Evolutionary conservation across 92 coral and sea anemone genomes (phyloP), one percentile per base, ranked within the genome.

Genomic region (Palythoa grandiflora): DNA sequence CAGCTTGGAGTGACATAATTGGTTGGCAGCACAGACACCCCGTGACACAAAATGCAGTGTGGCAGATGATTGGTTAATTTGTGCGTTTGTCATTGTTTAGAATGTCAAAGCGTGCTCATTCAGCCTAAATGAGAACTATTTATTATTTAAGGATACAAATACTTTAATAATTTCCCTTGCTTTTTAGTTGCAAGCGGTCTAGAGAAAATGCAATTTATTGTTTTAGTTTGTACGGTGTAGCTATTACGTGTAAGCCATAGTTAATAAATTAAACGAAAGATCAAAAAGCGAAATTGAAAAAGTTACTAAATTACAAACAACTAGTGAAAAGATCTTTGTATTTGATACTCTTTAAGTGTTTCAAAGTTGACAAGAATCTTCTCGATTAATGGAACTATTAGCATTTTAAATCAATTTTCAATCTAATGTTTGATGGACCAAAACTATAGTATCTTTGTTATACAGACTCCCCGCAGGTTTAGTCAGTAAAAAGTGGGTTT

Each of bases 71-170:
- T 70, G 75, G 75, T 35, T 38, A 38, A 16, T 17, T 70, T 70
- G 2, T 2, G 1, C 0, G 15, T 19, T 35, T 35, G 13, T 9
- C 40, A 70, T 70, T 70, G 75, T 70, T 70, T 70, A 12, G 44
- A 70, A 70, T 70, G 75, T 36, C 47, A 70, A 28, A 70, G 9
- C 44, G 13, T 70, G 14, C 47, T 70, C 9, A 36, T 8, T 70
- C 17, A 35, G 16, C 75, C 35, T 38, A 70, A 70, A 70, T 35
- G 75, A 70, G 9, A 70, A 70, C 75, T 70, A 70, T 70, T 35
- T 70, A 37, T 16, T 36, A 15, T 70, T 2, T 35, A 5, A 70
- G 10, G 16, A 35, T 35, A 28, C 40, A 70, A 65, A 6, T 3
- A 17, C 6, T 4, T 6, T 11, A 61, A 3, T 13, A 3, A 13